These are phyloP conservation scores for Ditylenchus dipsaci DNA, from an alignment of 1,140 invertebrate species.

Conservation along the genomic window DNA sequence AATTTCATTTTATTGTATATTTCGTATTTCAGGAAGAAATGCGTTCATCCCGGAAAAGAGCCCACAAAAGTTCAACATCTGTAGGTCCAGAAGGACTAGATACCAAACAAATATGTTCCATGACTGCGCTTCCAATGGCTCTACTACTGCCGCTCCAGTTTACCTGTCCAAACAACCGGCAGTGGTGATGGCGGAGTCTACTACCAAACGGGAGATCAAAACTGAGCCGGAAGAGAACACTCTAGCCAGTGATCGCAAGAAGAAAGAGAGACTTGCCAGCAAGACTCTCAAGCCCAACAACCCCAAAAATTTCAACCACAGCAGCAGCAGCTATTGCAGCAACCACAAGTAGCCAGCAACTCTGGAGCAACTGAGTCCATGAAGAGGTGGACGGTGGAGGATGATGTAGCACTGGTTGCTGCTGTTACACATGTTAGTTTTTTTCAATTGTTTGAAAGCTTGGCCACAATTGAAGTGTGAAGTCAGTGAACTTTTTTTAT, in stretches of 20 bases:
- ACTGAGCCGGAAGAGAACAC: background rate
- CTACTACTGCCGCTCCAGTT: background rate
- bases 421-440: conserved; percentile 78
- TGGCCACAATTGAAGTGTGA: too few relatives aligned
- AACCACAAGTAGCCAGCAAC: conserved; percentile 11
- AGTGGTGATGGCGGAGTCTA: too few relatives aligned
- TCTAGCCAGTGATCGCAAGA: conserved; percentile 1
- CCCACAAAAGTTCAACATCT: background rate
- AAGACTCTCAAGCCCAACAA: background rate
- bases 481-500: too few relatives aligned
- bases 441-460: too few relatives aligned
- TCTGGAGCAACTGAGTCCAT: conserved; percentile 69
- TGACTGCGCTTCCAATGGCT: background rate
- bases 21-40: conserved; percentile 7
- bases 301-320: background rate
- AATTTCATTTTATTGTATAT: conserved; percentile 15
- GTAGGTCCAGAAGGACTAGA: background rate
- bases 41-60: background rate
- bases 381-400: conserved; percentile 90
- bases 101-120: background rate
- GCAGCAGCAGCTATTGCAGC: background rate
- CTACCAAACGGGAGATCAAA: background rate
- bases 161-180: background rate
- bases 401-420: conserved; percentile 86
- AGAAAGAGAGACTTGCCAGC: background rate